These are phyloP conservation scores for Adelosebastes latens DNA, from an alignment of 2,797 vertebrate genomes.

Conservation along the genomic window DNA sequence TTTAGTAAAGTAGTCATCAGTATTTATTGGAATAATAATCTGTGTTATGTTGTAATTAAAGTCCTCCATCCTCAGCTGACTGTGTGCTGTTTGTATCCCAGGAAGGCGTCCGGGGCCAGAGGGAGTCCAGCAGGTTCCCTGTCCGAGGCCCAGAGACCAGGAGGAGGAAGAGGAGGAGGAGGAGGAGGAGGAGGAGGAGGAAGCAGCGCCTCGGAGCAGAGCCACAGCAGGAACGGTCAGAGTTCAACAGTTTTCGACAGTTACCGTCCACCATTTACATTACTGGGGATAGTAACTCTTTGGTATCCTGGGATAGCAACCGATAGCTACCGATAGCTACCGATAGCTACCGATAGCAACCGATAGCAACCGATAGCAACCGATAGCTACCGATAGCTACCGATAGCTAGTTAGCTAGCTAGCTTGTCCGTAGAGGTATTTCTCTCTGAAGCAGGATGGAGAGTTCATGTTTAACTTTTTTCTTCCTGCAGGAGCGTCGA, in stretches of 20 bases:
- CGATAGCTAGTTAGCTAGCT: too few relatives aligned
- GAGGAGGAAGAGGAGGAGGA: not conserved
- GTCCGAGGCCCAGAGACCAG: slow-evolving; percentile 3
- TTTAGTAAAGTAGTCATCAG: too few relatives aligned
- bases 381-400: too few relatives aligned
- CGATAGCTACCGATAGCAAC: too few relatives aligned
- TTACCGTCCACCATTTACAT: too few relatives aligned
- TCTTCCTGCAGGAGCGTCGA: slow-evolving; percentile 30
- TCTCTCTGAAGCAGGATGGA: not conserved
- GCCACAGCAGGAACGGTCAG: slow-evolving; percentile 76
- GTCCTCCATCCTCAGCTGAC: not conserved
- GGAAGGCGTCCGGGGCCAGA: slow-evolving; percentile 77
- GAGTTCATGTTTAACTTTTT: not conserved
- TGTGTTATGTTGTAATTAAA: too few relatives aligned
- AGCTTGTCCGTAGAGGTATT: not conserved
- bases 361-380: too few relatives aligned
- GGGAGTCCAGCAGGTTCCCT: slow-evolving; percentile 73
- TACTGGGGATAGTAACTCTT: too few relatives aligned
- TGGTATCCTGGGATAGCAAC: too few relatives aligned
- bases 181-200: slow-evolving; percentile 48
- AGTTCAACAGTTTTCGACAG: not conserved
- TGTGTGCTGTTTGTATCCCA: slow-evolving; percentile 52
- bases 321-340: too few relatives aligned
- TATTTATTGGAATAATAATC: too few relatives aligned
- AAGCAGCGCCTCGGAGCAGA: slow-evolving; percentile 73